Evolutionary conservation across 2,888 invertebrate genomes (phyloP), one percentile per base, ranked within the genome.

Genomic region (Thyatira batis): DNA sequence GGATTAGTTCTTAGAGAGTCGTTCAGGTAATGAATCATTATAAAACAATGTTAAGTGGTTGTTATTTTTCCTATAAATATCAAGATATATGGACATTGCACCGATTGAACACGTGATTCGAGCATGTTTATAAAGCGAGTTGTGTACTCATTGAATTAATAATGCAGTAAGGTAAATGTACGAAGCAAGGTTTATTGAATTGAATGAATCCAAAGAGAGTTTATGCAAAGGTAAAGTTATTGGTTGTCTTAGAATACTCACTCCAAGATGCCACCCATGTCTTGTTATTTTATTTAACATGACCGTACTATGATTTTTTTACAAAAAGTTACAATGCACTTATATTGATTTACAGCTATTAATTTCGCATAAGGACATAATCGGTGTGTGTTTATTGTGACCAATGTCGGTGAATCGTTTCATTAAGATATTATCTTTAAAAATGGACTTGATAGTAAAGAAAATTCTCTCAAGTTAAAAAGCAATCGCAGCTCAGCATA

Each of bases 71-170:
- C 39, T 5, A 39, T 39, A 39, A 39, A 17, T 39, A 39, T 39
- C 8, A 39, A 39, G 39, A 17, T 39, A 39, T 13, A 33, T 39
- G 39, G 39, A 39, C 39, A 39, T 39, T 39, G 39, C 39, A 39
- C 21, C 13, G n/a, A 45, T 11, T 25, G 23, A 45, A 25, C 45
- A 52, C 33, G 6, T 27, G 50, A 55, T 61, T 57, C 55, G 48
- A 56, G 21, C 33, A 45, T 50, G 53, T 49, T 65, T 53, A 53
- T 55, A 53, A 55, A 57, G 55, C 59, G 62, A 65, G 48, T 45
- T 55, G 44, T 52, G 54, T 54, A 54, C 50, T 53, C 55, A 53
- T 50, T 54, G 49, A 48, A 51, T 27, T 51, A 56, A 54, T 52
- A 45, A 46, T 51, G 50, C 45, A 33, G 44, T 23, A 49, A 58